These are phyloP conservation scores for Mesocricetus auratus DNA, from an alignment of 2,113 vertebrate species.

Conservation along the genomic window DNA sequence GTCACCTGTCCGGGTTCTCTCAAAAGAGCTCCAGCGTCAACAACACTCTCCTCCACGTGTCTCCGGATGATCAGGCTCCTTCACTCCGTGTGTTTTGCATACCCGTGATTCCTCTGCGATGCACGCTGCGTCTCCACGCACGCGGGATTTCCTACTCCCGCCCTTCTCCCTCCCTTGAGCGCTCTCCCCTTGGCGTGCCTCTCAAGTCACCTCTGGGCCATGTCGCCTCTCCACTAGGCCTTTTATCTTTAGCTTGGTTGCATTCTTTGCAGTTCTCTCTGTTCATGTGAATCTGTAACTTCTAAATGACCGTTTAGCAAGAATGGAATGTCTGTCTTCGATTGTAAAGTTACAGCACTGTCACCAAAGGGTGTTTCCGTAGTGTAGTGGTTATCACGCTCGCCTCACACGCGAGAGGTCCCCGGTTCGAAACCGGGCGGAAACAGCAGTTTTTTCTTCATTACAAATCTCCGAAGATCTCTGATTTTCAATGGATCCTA, in stretches of 20 bases:
- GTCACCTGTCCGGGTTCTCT: background rate
- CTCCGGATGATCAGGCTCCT: background rate
- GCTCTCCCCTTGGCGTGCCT: background rate
- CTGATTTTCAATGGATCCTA: background rate
- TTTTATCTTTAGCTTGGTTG: no score
- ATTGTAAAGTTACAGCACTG: no score
- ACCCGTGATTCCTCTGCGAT: background rate
- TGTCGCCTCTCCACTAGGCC: background rate
- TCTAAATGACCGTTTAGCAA: background rate
- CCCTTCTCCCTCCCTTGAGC: no score
- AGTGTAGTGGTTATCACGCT: background rate
- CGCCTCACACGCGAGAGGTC: no score
- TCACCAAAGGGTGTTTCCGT: background rate
- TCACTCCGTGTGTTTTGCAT: no score
- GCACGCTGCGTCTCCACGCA: no score
- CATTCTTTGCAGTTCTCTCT: background rate
- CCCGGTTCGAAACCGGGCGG: no score
- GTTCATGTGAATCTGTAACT: background rate
- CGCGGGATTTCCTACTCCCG: background rate
- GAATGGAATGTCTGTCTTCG: no score
- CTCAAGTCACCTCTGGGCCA: background rate
- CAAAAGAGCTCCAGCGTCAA: background rate
- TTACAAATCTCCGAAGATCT: background rate
- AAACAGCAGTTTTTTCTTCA: no score
- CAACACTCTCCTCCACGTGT: background rate